Base-by-base conservation (phyloP, 2,888 invertebrate genomes). In the Nematopogon swammerdamellus region DNA sequence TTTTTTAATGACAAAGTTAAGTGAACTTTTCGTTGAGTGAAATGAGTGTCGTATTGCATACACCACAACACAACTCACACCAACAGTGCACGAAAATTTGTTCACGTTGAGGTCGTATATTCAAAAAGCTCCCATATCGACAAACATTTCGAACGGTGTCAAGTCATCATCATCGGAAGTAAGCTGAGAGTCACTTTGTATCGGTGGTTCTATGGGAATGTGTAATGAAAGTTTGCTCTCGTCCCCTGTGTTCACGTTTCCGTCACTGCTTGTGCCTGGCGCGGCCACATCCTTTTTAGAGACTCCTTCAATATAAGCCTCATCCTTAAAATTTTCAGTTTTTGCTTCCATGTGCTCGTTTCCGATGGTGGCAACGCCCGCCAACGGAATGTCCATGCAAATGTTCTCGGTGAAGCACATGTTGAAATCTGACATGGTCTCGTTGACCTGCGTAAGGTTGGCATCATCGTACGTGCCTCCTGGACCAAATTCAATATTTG, bases 61-160 rank as follows among this genome's bases (percentile, higher is more conserved):
- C n/a, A n/a, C n/a, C n/a, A n/a, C n/a, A n/a, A n/a, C n/a, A n/a
- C n/a, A n/a, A n/a, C n/a, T n/a, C n/a, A n/a, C n/a, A n/a, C n/a
- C n/a, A n/a, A n/a, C n/a, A n/a, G n/a, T n/a, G n/a, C n/a, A n/a
- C n/a, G n/a, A n/a, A n/a, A n/a, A n/a, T n/a, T n/a, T n/a, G n/a
- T n/a, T n/a, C n/a, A n/a, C n/a, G n/a, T n/a, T n/a, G n/a, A n/a
- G n/a, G n/a, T n/a, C n/a, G n/a, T n/a, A n/a, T n/a, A n/a, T n/a
- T 63, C 56, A 80, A 65, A 80, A 80, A 59, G 77, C 76, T 51
- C 80, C 80, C 76, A 80, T 77, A 62, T 80, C 80, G 61, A 80
- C 70, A 61, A 76, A 76, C 55, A 80, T 80, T 59, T 80, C 80
- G 56, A 80, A 80, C 56, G 80, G 80, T 46, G 36, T 36, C 36